A percentile compares a stretch with the other conserved stretches of the same genome.
These are phyloP conservation scores for Muscina levida DNA, from an alignment of 2,888 invertebrate genomes.

Conservation along the genomic window DNA sequence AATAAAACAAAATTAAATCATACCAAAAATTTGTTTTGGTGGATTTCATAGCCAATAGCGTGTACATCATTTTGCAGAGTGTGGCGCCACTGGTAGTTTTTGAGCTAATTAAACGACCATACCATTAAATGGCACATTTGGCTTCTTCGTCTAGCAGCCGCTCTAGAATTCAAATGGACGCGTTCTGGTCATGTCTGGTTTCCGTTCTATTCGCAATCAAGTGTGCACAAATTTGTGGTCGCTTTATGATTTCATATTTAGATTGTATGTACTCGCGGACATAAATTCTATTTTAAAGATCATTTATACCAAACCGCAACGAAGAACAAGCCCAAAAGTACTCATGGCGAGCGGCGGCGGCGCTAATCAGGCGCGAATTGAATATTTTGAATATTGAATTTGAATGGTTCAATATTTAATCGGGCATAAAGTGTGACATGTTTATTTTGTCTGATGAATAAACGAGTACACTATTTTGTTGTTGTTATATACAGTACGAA, in stretches of 20 bases:
- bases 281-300: constrained; percentile 18
- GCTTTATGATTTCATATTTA: constrained; percentile 57
- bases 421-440: constrained; percentile 4
- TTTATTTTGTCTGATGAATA: no score
- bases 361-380: not conserved
- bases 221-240: constrained; percentile 21
- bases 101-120: constrained; percentile 56
- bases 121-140: constrained; percentile 43
- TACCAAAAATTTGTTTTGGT: no score
- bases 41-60: no score
- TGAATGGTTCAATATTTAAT: constrained; percentile 19
- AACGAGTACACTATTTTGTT: no score
- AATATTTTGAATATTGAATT: not conserved
- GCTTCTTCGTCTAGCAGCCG: not conserved
- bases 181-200: constrained; percentile 38
- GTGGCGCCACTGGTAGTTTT: constrained; percentile 61
- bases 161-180: constrained; percentile 44
- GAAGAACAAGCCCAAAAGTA: not conserved
- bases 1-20: no score
- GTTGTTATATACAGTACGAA: no score
- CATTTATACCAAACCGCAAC: not conserved
- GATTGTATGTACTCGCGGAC: constrained; percentile 42
- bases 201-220: constrained; percentile 39
- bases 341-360: not conserved
- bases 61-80: constrained; percentile 29